Base-by-base conservation (phyloP, 2,113 vertebrate species). In the Perca fluviatilis region DNA sequence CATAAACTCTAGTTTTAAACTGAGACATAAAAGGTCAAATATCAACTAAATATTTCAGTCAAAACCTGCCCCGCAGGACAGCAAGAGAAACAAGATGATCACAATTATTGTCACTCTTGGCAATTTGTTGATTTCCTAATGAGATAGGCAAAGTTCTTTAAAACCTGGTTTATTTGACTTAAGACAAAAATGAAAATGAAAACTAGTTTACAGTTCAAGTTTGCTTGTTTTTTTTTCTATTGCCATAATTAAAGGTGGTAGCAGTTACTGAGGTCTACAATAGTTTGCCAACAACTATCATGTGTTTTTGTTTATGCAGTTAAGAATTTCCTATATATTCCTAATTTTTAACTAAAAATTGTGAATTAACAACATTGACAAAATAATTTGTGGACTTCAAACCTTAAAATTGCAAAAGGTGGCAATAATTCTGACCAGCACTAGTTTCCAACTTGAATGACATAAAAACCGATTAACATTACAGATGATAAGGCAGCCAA, bases 401-500 rank as follows among this genome's bases (percentile, higher is more conserved):
- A 49, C 19, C 43, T 65, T 62, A 80, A 77, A 86, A 84, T 11
- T 61, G 66, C 63, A 87, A 85, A 75, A 46, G 47, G 49, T 60
- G 73, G 33, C 80, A 85, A 90, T 79, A 88, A 86, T 79, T 85
- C 50, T 60, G 66, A 90, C 62, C 79, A 85, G 72, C 57, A 84
- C 14, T 30, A n/a, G 73, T 74, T 80, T 85, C 47, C 57, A 77
- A 78, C 75, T 67, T 67, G 21, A 84, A 58, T 1, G 14, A 83
- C 69, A 82, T 61, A 89, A 80, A 83, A 86, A 86, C 43, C 19
- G 19, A 79, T 72, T 21, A 75, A 90, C 88, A 91, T 91, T 88
- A 91, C 86, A 88, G 74, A 87, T 74, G 68, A 87, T 89, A 95
- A 95, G 93, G 93, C 91, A 95, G 92, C 87, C 84, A 79, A 86